Base-by-base conservation (phyloP, 1,140 invertebrate genomes). In the Paralvinella palmiformis region DNA sequence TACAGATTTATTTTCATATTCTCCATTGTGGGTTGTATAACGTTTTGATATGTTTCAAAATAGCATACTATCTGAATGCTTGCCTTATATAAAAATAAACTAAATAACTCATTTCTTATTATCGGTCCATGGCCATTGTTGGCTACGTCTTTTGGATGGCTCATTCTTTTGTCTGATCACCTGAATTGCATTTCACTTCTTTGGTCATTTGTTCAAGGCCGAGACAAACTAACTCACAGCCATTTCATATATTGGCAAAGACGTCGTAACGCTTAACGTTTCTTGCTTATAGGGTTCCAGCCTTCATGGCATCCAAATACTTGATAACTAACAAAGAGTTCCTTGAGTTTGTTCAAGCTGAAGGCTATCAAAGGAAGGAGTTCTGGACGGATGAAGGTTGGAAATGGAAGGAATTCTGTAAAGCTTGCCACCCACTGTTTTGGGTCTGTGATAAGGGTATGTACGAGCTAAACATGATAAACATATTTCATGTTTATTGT, bases 311-410 rank as follows among this genome's bases (percentile, higher is more conserved):
- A 1, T 73, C 71, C n/a, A 71, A 78, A 63, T 79, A 69, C 59
- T 60, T 74, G 36, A 66, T 79, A 1, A 80, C 75, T 2, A 79
- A 81, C 62, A 52, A 69, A 10, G 72, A 79, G 60, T 81, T 72
- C 56, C 65, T 79, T 22, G 70, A 77, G 62, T 81, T 81, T 73
- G 72, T 81, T 0, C 37, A 71, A 32, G 71, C 65, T 62, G 73
- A 71, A n/a, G 77, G 79, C 1, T 81, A 81, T 66, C 53, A 66
- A 24, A 71, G 68, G 13, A 55, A 67, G 20, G 60, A 73, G 15
- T 71, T 71, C 20, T 81, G 79, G 79, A 73, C 71, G 22, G 66
- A 73, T 22, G 76, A 79, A 56, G 79, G 75, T 0, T 80, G 77
- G 77, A 64, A 70, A 45, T 81, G 79, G 79, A 66, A 68, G 52